phyloP scores from a whole-genome alignment of 1,140 invertebrate species.

The Arctopsyche grandis region DNA sequence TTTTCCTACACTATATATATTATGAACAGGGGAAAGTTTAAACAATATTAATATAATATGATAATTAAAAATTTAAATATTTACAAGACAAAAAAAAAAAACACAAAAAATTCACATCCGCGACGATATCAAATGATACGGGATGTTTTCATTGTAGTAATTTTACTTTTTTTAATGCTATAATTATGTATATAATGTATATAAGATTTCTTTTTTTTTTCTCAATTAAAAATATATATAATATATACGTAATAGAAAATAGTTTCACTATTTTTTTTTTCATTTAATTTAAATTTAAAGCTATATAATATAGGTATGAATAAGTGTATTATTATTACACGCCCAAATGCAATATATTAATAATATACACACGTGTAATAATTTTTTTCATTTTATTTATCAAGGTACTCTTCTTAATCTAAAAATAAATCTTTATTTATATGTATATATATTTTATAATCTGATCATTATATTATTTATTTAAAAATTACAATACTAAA shows the following conservation, averaged over 20 bases:
- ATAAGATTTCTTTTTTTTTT: conserved; percentile 37
- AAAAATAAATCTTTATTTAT: conserved; percentile 51
- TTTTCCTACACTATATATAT: too few species aligned
- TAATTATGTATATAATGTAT: conserved; percentile 28
- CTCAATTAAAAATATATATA: conserved; percentile 54
- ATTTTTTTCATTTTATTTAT: conserved; percentile 30
- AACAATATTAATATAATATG: background rate
- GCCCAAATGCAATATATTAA: conserved; percentile 6
- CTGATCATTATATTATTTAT: conserved; percentile 4
- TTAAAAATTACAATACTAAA: conserved; percentile 32
- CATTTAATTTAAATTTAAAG: conserved; percentile 45
- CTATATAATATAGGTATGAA: conserved; percentile 52
- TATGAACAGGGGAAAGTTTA: background rate
- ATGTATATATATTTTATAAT: conserved; percentile 30
- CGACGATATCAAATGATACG: conserved; percentile 16
- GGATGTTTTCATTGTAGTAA: background rate
- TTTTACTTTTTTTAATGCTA: background rate
- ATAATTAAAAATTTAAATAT: conserved; percentile 19
- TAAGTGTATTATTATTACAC: conserved; percentile 17
- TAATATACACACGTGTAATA: background rate
- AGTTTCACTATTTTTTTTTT: conserved; percentile 53
- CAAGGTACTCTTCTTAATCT: conserved; percentile 55
- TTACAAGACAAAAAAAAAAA: background rate
- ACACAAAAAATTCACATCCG: background rate
- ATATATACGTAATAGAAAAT: conserved; percentile 55